Evolutionary conservation across 2,797 vertebrate genomes (phyloP).

Genomic region (Cirrhinus molitorella): DNA sequence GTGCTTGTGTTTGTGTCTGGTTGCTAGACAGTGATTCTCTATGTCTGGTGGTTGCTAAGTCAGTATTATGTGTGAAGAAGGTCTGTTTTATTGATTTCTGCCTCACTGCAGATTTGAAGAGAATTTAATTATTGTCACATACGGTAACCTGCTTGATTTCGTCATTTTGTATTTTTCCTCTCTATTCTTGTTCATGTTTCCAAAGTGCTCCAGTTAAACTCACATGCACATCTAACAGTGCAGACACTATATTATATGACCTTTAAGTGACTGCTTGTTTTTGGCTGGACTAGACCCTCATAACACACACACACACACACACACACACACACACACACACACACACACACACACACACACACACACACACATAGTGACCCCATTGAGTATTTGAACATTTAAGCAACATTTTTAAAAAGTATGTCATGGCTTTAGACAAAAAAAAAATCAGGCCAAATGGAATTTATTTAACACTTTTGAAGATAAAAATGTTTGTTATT

Average conservation of each 20-base stretch:
- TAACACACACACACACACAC: slow-evolving; percentile 18
- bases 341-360: slow-evolving; percentile 10
- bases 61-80: slow-evolving; percentile 2
- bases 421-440: neutral
- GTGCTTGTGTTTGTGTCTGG: slow-evolving; percentile 29
- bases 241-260: slow-evolving; percentile 35
- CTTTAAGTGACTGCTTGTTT: slow-evolving; percentile 15
- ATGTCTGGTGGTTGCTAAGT: slow-evolving; percentile 12
- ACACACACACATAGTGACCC: neutral
- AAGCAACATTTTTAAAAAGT: neutral
- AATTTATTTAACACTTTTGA: neutral
- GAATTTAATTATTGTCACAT: neutral
- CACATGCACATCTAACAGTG: neutral
- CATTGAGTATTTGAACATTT: neutral
- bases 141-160: slow-evolving; percentile 3
- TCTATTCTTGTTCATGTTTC: neutral
- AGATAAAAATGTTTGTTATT: neutral
- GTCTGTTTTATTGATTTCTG: neutral
- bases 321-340: slow-evolving; percentile 1
- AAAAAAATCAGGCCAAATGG: neutral
- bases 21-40: slow-evolving; percentile 25
- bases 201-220: neutral
- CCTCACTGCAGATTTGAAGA: neutral
- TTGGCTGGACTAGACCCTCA: slow-evolving; percentile 24
- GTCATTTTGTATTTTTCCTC: slow-evolving; percentile 16